These are phyloP conservation scores for Drosophila burlai DNA, from an alignment of 1,140 invertebrate genomes.

Conservation along the genomic window DNA sequence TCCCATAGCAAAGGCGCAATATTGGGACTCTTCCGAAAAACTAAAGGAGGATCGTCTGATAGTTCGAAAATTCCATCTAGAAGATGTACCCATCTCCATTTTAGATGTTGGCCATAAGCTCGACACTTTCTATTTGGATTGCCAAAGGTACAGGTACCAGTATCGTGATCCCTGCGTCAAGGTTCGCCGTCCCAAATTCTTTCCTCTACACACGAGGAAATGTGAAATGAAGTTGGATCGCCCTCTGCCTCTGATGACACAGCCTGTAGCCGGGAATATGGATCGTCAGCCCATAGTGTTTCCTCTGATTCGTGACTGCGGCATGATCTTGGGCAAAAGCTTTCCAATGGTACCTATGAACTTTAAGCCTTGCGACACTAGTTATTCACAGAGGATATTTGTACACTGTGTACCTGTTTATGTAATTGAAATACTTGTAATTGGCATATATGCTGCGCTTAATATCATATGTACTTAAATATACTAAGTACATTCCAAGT, in stretches of 20 bases:
- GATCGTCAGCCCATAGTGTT: constrained; percentile 59
- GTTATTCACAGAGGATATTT: neutral
- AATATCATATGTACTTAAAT: neutral
- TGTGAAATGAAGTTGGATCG: constrained; percentile 45
- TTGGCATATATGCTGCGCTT: neutral
- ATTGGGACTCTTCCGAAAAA: constrained; percentile 50
- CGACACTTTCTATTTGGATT: constrained; percentile 63
- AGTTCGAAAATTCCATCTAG: constrained; percentile 33
- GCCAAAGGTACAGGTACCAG: constrained; percentile 63
- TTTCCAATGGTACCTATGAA: neutral
- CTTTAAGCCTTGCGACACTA: neutral
- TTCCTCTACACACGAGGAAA: constrained; percentile 21
- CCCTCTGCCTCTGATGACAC: neutral
- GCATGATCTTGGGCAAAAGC: constrained; percentile 26
- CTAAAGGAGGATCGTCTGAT: constrained; percentile 34
- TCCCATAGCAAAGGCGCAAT: constrained; percentile 49
- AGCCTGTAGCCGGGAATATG: constrained; percentile 20
- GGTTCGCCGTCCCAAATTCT: constrained; percentile 22
- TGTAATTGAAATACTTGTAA: neutral
- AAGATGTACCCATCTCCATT: constrained; percentile 22
- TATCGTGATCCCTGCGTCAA: constrained; percentile 57
- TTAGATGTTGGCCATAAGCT: constrained; percentile 34
- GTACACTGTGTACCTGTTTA: neutral
- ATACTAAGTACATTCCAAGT: neutral
- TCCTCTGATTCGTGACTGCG: constrained; percentile 30